Evolutionary conservation across 1,140 invertebrate genomes (phyloP), one percentile per base, ranked within the genome.

Genomic region (Thereuonema tuberculata): DNA sequence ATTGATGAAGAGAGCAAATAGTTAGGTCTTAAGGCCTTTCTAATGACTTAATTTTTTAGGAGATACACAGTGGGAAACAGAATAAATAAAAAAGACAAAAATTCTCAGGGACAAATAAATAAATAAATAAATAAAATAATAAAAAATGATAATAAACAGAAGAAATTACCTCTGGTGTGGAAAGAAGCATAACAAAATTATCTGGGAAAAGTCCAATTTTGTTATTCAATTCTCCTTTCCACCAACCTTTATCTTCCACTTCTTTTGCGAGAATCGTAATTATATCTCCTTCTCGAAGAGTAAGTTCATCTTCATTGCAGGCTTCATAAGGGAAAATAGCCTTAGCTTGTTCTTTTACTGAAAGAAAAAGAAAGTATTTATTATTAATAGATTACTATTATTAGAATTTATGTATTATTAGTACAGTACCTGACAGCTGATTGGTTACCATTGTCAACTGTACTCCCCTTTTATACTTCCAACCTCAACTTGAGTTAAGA

Each of bases 211-310:
- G 80, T 0, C 95, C 95, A 56, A 89, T 74, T 70, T 83, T 82
- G 27, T 93, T 93, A 63, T 84, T 82, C 0, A 94, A 67, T 76
- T 98, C 93, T 53, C 94, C 95, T 72, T 85, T 85, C 93, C 93
- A 98, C 95, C 93, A 98, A 46, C 92, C 92, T 66, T 88, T 85
- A 74, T 98, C 95, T 49, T 89, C 87, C 37, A 88, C 82, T 66
- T 95, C 85, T 77, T 84, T 89, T 28, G 82, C 85, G 31, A 98
- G 72, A 59, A 98, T 78, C 5, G 82, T 87, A 61, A 99, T 85
- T 20, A 95, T 78, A 67, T 98, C 92, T 28, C 91, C 93, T 72
- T 93, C 88, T 61, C 79, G 81, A 28, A 99, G 74, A 1, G 84
- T 85, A 60, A 99, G 74, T 74, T 98, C 95, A 76, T 98, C 95